Base-by-base conservation (phyloP, 2,888 invertebrate species). In the Dryobota labecula region DNA sequence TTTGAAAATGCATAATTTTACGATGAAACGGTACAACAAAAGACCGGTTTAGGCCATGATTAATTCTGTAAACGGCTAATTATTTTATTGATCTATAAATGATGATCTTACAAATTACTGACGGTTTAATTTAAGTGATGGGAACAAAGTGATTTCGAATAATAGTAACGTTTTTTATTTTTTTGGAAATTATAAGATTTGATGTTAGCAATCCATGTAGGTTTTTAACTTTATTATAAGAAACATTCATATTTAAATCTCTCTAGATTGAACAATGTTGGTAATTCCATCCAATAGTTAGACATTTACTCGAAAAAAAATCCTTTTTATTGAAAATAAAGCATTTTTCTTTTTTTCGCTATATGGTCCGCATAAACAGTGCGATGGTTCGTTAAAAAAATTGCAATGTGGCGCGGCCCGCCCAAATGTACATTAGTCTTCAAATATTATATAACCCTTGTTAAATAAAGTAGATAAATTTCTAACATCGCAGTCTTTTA, bases 81-180 rank as follows among this genome's bases (percentile, higher is more conserved):
- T 24, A 33, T 30, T n/a, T n/a, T 30, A 54, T 27, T 51, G 30
- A 24, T 33, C 13, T 27, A 1, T 20, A 60, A 13, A 38, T 51
- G 38, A 43, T 61, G 45, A 61, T 53, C 47, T 33, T 64, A 41
- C 15, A 33, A 64, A 47, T 38, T 54, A 63, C 38, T 49, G 20
- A 36, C 5, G 45, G 38, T 20, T 24, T n/a, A n/a, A n/a, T n/a
- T n/a, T 13, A 45, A 38, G 27, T 56, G 18, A 47, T 75, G 54
- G 54, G 20, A 41, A 27, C 33, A 74, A 74, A 54, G 18, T 56
- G 20, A 41, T 65, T 75, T 64, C 33, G 27, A 54, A 54, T 38
- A 54, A 72, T 60, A 24, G 38, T 41, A 38, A 11, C 8, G 30
- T 51, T 45, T 47, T 41, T 36, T 20, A n/a, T 24, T 53, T 51